Percentiles rank a stretch among this genome's conserved stretches.
phyloP scores from a whole-genome alignment of 2,113 vertebrate species.

The Heterochromis multidens region DNA sequence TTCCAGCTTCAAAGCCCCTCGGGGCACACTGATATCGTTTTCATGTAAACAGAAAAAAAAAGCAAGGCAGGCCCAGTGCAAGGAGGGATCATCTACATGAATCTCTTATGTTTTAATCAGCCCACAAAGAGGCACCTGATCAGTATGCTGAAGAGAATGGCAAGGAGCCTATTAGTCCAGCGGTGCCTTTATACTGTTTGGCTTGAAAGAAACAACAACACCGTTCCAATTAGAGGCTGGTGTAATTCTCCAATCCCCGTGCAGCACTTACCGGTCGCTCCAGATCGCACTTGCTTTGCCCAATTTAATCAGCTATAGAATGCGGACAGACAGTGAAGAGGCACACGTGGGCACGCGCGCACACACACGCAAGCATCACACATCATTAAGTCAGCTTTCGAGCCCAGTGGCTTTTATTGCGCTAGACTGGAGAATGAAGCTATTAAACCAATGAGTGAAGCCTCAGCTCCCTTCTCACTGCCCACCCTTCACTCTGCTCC shows the following conservation, averaged over 20 bases:
- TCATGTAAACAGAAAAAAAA: constrained; percentile 15
- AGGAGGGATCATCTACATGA: constrained; percentile 15
- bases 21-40: neutral
- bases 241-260: constrained; percentile 33
- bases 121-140: constrained; percentile 46
- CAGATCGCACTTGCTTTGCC: constrained; percentile 35
- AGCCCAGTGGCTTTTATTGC: constrained; percentile 42
- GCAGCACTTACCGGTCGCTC: constrained; percentile 44
- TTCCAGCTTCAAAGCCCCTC: constrained; percentile 44
- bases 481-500: constrained; percentile 35
- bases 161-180: constrained; percentile 45
- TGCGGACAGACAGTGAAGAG: neutral
- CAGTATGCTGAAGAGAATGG: constrained; percentile 60
- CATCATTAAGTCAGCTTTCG: constrained; percentile 53
- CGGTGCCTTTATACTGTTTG: constrained; percentile 52
- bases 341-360: neutral
- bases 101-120: constrained; percentile 58
- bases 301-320: constrained; percentile 55
- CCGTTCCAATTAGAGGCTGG: constrained; percentile 51
- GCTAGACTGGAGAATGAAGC: constrained; percentile 35
- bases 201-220: constrained; percentile 56
- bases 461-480: constrained; percentile 18
- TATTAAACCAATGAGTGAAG: constrained; percentile 48
- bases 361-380: neutral
- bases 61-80: neutral